Conservation (phyloP, 2,113 vertebrate species). For the Vireo altiloquus region DNA sequence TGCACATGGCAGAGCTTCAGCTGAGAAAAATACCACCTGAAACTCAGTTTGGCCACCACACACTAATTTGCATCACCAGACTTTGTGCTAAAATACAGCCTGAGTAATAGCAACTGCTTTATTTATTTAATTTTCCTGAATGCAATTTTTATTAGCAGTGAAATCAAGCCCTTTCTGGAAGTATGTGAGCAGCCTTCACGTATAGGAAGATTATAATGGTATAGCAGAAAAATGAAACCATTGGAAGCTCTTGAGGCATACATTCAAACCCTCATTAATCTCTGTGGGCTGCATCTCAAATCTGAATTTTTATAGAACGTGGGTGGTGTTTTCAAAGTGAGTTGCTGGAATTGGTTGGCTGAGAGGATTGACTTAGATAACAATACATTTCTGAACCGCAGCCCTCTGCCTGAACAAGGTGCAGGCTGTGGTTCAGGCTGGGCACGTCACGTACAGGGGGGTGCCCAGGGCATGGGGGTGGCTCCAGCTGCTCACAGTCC, state of each 20-base stretch:
- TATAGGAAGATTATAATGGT: neutral
- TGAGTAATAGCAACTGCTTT: neutral
- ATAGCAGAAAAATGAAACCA: neutral
- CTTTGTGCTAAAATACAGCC: neutral
- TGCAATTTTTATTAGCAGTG: neutral
- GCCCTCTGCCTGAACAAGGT: neutral
- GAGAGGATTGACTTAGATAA: neutral
- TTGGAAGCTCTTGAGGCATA: neutral
- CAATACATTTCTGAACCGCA: neutral
- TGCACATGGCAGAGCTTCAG: neutral
- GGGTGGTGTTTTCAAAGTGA: neutral
- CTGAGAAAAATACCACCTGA: neutral
- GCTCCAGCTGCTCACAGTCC: neutral
- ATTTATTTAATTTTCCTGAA: neutral
- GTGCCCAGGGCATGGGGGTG: accelerated
- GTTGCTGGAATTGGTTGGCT: neutral
- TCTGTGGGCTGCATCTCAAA: conserved; percentile 29
- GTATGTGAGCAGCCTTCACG: neutral
- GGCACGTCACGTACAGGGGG: accelerated
- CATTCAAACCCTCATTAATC: conserved; percentile 35
- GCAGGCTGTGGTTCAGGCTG: neutral
- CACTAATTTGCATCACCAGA: neutral
- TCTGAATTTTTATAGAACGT: neutral
- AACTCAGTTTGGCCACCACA: neutral
- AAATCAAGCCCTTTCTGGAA: neutral